Evolutionary conservation across 2,888 invertebrate species (phyloP).

Genomic region (Drosophila phalerata): DNA sequence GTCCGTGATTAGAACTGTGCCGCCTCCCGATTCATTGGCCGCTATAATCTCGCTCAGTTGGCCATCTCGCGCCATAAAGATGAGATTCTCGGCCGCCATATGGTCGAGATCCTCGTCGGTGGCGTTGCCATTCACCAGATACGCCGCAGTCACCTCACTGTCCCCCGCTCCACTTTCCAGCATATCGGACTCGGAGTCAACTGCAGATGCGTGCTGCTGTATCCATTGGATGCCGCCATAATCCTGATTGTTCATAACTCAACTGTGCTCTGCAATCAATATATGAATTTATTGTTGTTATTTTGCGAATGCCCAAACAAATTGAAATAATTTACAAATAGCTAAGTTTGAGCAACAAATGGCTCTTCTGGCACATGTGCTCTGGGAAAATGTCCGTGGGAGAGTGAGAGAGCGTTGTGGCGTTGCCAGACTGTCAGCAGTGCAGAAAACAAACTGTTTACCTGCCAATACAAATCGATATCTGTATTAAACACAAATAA

Average conservation of each 20-base stretch:
- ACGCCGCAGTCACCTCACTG: conserved; percentile 50
- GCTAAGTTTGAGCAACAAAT: conserved; percentile 68
- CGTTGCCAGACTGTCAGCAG: conserved; percentile 54
- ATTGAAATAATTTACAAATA: conserved; percentile 32
- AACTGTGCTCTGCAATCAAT: conserved; percentile 45
- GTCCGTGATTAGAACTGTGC: conserved; percentile 74
- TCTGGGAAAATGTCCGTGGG: conserved; percentile 53
- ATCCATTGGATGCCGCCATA: conserved; percentile 84
- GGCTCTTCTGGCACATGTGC: conserved; percentile 65
- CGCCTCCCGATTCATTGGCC: conserved; percentile 67
- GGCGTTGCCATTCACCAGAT: conserved; percentile 53
- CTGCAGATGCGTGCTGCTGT: conserved; percentile 69
- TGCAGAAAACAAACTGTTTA: background rate
- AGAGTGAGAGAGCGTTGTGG: conserved; percentile 56
- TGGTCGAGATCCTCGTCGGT: conserved; percentile 86
- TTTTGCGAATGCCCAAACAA: conserved; percentile 25
- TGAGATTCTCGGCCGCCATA: conserved; percentile 89
- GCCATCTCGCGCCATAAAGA: conserved; percentile 88
- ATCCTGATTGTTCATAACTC: conserved; percentile 72
- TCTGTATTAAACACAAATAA: no score
- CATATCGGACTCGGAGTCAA: conserved; percentile 72
- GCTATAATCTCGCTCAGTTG: conserved; percentile 83
- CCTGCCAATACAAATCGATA: background rate
- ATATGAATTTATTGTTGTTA: conserved; percentile 27
- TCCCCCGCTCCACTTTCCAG: conserved; percentile 64